Evolutionary conservation across 2,888 invertebrate genomes (phyloP).

Genomic region (Charanyca ferruginea): DNA sequence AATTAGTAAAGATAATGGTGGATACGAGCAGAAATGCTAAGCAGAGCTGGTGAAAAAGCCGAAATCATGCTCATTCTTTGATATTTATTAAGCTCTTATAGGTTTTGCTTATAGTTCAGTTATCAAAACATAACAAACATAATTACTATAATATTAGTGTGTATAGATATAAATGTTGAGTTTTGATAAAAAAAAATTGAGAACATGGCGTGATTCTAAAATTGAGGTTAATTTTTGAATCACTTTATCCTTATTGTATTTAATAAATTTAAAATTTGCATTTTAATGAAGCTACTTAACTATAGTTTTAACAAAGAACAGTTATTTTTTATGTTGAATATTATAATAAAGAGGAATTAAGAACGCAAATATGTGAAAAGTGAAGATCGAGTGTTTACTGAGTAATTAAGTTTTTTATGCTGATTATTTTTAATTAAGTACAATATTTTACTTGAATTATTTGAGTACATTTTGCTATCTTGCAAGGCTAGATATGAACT

Average conservation of each 20-base stretch:
- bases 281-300: conserved; percentile 13
- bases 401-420: neutral
- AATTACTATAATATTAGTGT: too few species aligned
- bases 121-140: too few species aligned
- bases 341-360: conserved; percentile 21
- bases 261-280: conserved; percentile 2
- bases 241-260: neutral
- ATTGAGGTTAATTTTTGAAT: neutral
- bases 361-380: conserved; percentile 17
- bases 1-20: neutral
- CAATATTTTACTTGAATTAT: conserved; percentile 15
- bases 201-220: neutral
- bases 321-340: conserved; percentile 1
- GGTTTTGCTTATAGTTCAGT: too few species aligned
- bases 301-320: conserved; percentile 8
- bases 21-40: neutral
- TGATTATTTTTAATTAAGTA: conserved; percentile 15
- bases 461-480: neutral
- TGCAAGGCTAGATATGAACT: conserved; percentile 20
- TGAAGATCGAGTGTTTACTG: conserved; percentile 20
- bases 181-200: conserved; percentile 3
- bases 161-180: neutral
- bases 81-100: too few species aligned
- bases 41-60: neutral
- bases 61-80: neutral